phyloP scores from a whole-genome alignment of 2,888 invertebrate species.

The Acanthacorydalis orientalis region DNA sequence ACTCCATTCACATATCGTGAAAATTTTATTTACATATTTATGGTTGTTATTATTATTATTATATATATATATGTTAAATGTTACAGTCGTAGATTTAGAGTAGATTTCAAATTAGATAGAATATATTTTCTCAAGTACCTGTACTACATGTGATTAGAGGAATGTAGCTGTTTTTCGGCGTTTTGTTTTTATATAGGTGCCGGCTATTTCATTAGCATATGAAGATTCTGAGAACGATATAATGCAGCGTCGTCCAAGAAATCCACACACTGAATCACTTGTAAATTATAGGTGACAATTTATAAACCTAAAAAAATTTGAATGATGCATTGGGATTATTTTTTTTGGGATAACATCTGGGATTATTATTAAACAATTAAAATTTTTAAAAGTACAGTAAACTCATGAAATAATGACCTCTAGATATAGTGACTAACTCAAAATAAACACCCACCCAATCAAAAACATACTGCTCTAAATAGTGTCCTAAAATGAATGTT shows the following conservation, averaged over 20 bases:
- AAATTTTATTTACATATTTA: constrained; percentile 7
- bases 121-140: too few relatives aligned
- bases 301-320: too few relatives aligned
- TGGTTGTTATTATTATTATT: constrained; percentile 17
- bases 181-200: constrained; percentile 59
- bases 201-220: constrained; percentile 96
- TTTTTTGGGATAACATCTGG: too few relatives aligned
- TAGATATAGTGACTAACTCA: too few relatives aligned
- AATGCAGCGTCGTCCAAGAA: constrained; percentile 84
- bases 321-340: too few relatives aligned
- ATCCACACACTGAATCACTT: constrained; percentile 79
- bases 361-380: too few relatives aligned
- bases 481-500: too few relatives aligned
- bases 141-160: constrained; percentile 20
- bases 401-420: too few relatives aligned
- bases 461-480: too few relatives aligned
- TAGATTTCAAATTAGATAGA: too few relatives aligned
- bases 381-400: too few relatives aligned
- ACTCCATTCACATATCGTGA: constrained; percentile 4
- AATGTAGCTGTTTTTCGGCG: constrained; percentile 22
- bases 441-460: too few relatives aligned
- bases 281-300: constrained; percentile 81
- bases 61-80: constrained; percentile 20
- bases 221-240: constrained; percentile 85
- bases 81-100: neutral